phyloP scores from a whole-genome alignment of 2,113 vertebrate species.

The Dendrocopos noguchii region DNA sequence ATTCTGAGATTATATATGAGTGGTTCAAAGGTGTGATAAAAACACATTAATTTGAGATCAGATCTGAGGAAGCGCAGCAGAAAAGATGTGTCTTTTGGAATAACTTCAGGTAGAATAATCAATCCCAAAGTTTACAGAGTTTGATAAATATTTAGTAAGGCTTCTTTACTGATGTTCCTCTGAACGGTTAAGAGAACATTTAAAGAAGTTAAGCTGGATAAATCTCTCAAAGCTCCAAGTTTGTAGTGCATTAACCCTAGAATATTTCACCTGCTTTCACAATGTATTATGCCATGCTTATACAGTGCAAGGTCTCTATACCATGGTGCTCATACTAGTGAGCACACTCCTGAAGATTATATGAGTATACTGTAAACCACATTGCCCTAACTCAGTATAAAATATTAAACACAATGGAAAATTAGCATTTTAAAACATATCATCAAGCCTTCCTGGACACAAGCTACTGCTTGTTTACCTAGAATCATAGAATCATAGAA shows the following conservation, averaged over 20 bases:
- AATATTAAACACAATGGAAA: neutral
- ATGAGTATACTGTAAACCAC: neutral
- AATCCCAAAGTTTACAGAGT: neutral
- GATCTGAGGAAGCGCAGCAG: neutral
- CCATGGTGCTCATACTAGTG: neutral
- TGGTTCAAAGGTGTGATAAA: neutral
- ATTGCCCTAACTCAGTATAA: neutral
- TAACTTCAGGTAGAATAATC: constrained; percentile 22
- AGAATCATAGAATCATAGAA: too few relatives aligned
- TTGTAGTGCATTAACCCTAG: neutral
- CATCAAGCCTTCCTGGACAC: neutral
- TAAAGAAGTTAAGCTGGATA: constrained; percentile 44
- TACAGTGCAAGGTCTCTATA: neutral
- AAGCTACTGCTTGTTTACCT: neutral
- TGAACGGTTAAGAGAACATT: constrained; percentile 32
- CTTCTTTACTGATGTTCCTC: neutral
- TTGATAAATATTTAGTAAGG: constrained; percentile 32
- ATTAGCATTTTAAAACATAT: neutral
- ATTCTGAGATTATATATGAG: neutral
- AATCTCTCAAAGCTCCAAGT: neutral
- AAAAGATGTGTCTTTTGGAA: neutral
- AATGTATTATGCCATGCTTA: neutral
- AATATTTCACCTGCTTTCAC: neutral
- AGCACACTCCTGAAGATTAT: neutral
- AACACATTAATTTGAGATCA: neutral